Base-by-base conservation (phyloP, 2,888 invertebrate genomes). In the Caenorhabditis sinica region DNA sequence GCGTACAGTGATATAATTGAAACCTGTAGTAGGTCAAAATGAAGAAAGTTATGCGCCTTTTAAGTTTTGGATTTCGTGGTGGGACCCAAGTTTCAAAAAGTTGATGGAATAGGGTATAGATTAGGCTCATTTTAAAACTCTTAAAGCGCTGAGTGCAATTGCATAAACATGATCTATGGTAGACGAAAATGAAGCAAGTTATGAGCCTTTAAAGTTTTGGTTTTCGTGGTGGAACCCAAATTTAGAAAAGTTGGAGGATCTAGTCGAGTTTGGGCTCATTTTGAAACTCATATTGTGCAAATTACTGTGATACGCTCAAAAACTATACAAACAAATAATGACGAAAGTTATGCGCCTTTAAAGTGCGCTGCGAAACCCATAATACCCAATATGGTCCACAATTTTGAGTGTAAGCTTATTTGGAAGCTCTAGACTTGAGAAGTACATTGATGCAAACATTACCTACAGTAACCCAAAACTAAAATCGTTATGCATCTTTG, bases 201-300 rank as follows among this genome's bases (percentile, higher is more conserved):
- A 25, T 53, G 53, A 1, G 53, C 53, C 53, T 53, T 53, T 53
- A 53, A 53, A 53, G 53, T 11, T 51, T 51, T 36, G 36, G 11
- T 8, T 8, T 8, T 40, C 15, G 45, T 15, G 15, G 4, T 13
- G 43, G 17, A 13, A 43, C 43, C 11, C 45, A 45, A 33, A 33
- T 8, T 33, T 6, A 33, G 8, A 33, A 33, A 45, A 45, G 15
- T 45, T 17, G 45, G 8, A 33, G 17, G 0, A 45, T 15, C 2
- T 45, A 17, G 45, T 45, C 9, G 45, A 15, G 5, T 17, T 45
- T 45, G 17, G 45, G 17, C 45, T 45, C 45, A 15, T 45, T 45
- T 45, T 45, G 45, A 45, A 45, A 5, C 17, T 45, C 43, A 3
- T 43, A 13, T 33, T 33, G 33, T 33, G 33, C 33, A 6, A 8